phyloP scores from a whole-genome alignment of 2,113 vertebrate genomes.

The Cololabis saira region DNA sequence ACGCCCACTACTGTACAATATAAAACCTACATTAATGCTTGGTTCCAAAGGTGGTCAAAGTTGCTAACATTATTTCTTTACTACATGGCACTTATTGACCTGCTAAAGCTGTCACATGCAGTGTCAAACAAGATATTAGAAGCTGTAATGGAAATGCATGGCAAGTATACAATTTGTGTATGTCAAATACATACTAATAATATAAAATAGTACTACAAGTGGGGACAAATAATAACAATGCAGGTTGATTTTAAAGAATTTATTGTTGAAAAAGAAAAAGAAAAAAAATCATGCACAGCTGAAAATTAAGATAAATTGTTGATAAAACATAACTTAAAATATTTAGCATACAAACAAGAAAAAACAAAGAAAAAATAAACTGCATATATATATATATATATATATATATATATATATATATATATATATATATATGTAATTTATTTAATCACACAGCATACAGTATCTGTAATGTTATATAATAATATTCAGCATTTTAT shows the following conservation, averaged over 20 bases:
- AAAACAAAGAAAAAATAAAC: no score
- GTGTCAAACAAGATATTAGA: not conserved
- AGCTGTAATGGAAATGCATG: not conserved
- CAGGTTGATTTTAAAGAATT: conserved; percentile 66
- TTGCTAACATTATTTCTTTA: no score
- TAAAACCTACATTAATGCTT: no score
- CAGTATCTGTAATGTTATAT: conserved; percentile 31
- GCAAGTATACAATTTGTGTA: no score
- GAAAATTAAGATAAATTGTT: conserved; percentile 68
- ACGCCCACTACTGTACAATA: no score
- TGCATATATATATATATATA: not conserved
- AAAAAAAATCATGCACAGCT: conserved; percentile 68
- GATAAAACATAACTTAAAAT: conserved; percentile 72
- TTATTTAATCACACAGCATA: no score
- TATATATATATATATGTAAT: no score
- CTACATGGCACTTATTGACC: not conserved
- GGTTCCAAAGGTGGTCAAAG: no score
- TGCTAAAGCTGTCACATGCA: not conserved
- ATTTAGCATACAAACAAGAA: conserved; percentile 71
- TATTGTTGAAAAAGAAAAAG: conserved; percentile 83
- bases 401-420: not conserved
- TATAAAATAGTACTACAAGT: not conserved
- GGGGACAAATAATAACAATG: conserved; percentile 8
- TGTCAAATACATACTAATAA: not conserved
- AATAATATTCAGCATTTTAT: conserved; percentile 65